Evolutionary conservation across 1,140 invertebrate genomes (phyloP).

Genomic region (Bombus superbus): DNA sequence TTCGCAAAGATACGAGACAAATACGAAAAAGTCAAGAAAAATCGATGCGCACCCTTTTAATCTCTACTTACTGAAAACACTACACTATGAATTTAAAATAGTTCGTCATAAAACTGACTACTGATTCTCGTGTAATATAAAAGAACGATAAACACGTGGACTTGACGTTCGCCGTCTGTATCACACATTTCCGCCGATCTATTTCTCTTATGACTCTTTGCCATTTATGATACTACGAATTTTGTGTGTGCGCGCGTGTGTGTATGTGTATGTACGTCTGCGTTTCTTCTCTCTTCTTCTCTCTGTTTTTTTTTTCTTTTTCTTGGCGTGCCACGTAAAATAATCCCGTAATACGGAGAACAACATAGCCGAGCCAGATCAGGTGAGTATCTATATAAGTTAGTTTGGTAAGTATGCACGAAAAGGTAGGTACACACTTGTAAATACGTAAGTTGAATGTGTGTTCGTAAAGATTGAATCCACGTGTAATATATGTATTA

Average conservation of each 20-base stretch:
- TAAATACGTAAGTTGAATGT: background rate
- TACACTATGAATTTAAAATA: constrained; percentile 30
- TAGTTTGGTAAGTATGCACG: background rate
- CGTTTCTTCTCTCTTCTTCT: background rate
- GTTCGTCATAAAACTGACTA: background rate
- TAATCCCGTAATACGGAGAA: background rate
- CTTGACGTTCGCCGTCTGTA: background rate
- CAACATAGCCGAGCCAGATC: background rate
- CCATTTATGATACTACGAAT: background rate
- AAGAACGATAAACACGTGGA: constrained; percentile 5
- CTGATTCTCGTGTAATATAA: background rate
- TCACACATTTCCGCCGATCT: background rate
- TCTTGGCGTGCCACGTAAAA: background rate
- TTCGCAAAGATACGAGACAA: background rate
- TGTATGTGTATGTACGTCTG: too few relatives aligned
- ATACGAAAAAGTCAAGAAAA: constrained; percentile 34
- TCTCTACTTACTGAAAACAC: constrained; percentile 40
- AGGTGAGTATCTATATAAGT: background rate
- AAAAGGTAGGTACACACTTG: background rate
- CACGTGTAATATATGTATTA: constrained; percentile 14
- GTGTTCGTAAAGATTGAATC: constrained; percentile 11
- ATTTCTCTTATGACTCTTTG: background rate
- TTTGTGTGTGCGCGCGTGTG: background rate
- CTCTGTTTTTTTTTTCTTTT: background rate
- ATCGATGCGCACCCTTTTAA: constrained; percentile 5